Base-by-base conservation (phyloP, 2,113 vertebrate species). In the Paraplagusia blochii region DNA sequence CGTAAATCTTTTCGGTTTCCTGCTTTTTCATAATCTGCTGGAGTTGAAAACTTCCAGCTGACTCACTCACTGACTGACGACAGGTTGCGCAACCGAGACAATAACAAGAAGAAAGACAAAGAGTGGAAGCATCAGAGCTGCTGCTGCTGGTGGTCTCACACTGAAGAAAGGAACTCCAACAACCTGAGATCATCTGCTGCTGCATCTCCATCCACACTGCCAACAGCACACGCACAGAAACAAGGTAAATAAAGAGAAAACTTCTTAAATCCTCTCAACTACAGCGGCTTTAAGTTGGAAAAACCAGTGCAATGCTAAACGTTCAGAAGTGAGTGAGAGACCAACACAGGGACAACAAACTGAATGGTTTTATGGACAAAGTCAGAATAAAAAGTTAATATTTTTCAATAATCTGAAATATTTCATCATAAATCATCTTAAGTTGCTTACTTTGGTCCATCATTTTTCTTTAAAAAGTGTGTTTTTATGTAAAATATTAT, bases 1-100 rank as follows among this genome's bases (percentile, higher is more conserved):
- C n/a, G 1, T 33, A 0, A 7, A 3, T 1, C 44, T n/a, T 11
- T 11, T 12, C 38, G 12, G 11, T 10, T 1, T 40, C 12, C 5
- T 11, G 11, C 38, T 9, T 9, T 12, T 12, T 11, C 4, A 38
- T 11, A 11, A 40, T 3, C 9, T 12, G 10, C 9, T 4, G 22
- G 17, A 49, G 47, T 5, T 39, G 5, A 42, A n/a, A 1, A 14
- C 1, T 34, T 10, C 42, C 62, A 74, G 65, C 71, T 66, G 44
- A 76, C 48, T 52, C 72, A 66, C 73, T 62, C 71, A 71, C 74
- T 48, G 76, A 66, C 73, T 59, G 74, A 71, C 74, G 63, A 72
- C 62, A 67, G 46, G 63, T 85, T 82, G 69, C 74, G 79, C 76
- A 82, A 84, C 74, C 39, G 15, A 47, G 15, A 52, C 66, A 63